Evolutionary conservation across 2,888 invertebrate species (phyloP).

Genomic region (Adelognathus sp.): DNA sequence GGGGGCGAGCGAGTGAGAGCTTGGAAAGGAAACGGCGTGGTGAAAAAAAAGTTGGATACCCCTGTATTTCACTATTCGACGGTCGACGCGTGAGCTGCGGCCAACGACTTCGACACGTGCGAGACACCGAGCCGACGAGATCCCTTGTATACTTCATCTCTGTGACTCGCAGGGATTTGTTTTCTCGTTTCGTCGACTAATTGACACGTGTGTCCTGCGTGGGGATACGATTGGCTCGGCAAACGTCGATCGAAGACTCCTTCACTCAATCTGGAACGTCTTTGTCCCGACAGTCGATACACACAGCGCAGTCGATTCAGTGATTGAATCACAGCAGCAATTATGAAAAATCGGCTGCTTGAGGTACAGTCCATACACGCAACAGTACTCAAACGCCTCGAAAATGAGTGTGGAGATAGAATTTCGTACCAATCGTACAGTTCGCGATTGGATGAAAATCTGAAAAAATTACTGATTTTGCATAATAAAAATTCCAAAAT

Average conservation of each 20-base stretch:
- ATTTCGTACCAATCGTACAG: too few species aligned
- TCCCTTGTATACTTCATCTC: slow-evolving; percentile 42
- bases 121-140: slow-evolving; percentile 7
- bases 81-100: background rate
- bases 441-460: too few species aligned
- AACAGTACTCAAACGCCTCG: too few species aligned
- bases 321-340: slow-evolving; percentile 5
- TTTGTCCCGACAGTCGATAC: slow-evolving; percentile 10
- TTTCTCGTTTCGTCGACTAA: slow-evolving; percentile 68
- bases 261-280: slow-evolving; percentile 19
- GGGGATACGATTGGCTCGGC: slow-evolving; percentile 37
- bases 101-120: slow-evolving; percentile 52
- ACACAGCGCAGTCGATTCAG: background rate
- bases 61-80: slow-evolving; percentile 39
- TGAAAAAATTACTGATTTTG: too few species aligned
- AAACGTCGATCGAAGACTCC: slow-evolving; percentile 41
- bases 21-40: slow-evolving; percentile 40
- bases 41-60: slow-evolving; percentile 6
- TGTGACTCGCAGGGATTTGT: slow-evolving; percentile 62
- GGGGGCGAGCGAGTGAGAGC: slow-evolving; percentile 3
- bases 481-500: too few species aligned
- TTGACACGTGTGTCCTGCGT: slow-evolving; percentile 69
- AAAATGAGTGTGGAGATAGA: too few species aligned
- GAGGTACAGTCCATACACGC: too few species aligned
- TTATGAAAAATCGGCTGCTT: slow-evolving; percentile 25